A percentile compares a stretch with the other conserved stretches of the same genome.
Conservation (phyloP, 1,140 invertebrate species). For the Sitobion miscanthi region DNA sequence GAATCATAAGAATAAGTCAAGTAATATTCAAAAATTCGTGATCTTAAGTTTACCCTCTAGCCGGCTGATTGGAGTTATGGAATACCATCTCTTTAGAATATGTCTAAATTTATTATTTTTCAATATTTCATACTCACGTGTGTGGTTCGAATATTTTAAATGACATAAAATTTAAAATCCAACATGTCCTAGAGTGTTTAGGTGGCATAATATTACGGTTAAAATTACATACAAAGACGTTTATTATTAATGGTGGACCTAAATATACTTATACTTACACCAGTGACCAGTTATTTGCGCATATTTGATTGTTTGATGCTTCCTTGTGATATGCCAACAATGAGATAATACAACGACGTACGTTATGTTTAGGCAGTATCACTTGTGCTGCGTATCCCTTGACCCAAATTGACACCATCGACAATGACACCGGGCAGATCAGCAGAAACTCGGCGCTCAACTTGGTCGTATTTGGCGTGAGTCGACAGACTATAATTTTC, state of each 20-base stretch:
- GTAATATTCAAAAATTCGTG: no score
- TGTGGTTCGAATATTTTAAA: neutral
- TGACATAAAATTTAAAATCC: neutral
- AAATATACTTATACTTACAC: neutral
- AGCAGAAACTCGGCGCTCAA: conserved; percentile 93
- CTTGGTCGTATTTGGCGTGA: conserved; percentile 97
- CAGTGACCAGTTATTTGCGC: neutral
- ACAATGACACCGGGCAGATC: conserved; percentile 86
- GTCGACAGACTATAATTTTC: conserved; percentile 58
- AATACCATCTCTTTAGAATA: no score
- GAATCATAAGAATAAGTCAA: neutral
- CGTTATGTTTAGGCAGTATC: conserved; percentile 75
- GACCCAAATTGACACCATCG: conserved; percentile 95
- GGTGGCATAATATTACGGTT: neutral
- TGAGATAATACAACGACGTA: neutral
- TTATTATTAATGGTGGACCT: neutral
- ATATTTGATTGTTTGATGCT: neutral
- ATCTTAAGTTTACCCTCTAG: no score
- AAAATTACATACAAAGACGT: neutral
- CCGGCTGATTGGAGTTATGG: no score
- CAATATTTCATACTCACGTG: neutral
- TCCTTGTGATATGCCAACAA: neutral
- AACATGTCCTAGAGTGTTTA: no score
- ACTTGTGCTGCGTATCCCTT: conserved; percentile 96
- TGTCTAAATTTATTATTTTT: no score